phyloP scores from a whole-genome alignment of 2,888 invertebrate species.

The Antheraea assamensis region DNA sequence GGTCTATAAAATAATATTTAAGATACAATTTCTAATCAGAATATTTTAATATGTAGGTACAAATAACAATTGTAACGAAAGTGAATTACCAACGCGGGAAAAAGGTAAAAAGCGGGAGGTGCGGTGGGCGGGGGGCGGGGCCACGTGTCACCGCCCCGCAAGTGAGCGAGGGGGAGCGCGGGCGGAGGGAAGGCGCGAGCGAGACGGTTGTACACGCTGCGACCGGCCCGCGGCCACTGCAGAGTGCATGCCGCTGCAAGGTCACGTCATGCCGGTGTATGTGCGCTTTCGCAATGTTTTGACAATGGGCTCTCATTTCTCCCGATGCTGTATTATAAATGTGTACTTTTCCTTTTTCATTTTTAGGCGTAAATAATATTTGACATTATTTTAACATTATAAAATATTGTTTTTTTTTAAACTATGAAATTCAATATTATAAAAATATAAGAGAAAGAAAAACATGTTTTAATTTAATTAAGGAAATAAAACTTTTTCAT shows the following conservation, averaged over 20 bases:
- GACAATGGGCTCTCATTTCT: conserved; percentile 33
- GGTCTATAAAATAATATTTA: background rate
- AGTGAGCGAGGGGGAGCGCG: conserved; percentile 28
- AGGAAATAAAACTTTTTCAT: background rate
- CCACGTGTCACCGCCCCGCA: conserved; percentile 53
- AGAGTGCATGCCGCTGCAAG: conserved; percentile 51
- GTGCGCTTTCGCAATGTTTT: conserved; percentile 54
- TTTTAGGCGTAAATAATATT: background rate
- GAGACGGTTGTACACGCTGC: conserved; percentile 59
- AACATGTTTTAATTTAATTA: too few species aligned
- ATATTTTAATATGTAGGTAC: conserved; percentile 39
- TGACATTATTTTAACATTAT: too few species aligned
- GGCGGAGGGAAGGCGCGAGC: conserved; percentile 48
- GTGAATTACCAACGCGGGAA: conserved; percentile 62
- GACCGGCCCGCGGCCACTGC: conserved; percentile 43
- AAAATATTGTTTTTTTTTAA: too few species aligned
- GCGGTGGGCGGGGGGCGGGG: conserved; percentile 76
- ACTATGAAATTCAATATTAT: too few species aligned
- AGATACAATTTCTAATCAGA: background rate
- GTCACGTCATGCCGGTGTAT: conserved; percentile 49
- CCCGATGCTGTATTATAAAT: background rate
- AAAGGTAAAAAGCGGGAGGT: conserved; percentile 66
- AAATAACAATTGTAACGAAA: conserved; percentile 42
- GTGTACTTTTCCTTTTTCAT: background rate
- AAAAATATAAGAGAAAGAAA: too few species aligned